phyloP scores from a whole-genome alignment of 2,113 vertebrate genomes.

The Sebastes schlegelii region DNA sequence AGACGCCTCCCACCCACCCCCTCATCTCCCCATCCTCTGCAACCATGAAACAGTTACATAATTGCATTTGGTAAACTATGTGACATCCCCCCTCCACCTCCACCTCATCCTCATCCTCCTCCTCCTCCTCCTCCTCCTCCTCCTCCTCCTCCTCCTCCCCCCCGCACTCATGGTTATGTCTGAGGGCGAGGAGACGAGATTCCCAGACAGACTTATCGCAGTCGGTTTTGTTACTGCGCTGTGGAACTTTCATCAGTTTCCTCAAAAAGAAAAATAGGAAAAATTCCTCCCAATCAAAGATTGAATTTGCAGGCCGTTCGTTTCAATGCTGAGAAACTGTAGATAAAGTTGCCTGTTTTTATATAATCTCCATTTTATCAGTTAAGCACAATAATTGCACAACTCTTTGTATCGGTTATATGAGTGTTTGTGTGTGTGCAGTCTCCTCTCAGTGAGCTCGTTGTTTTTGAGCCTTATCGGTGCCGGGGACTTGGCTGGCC shows the following conservation, averaged over 20 bases:
- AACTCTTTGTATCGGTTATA: background rate
- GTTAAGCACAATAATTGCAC: conserved; percentile 9
- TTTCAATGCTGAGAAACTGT: conserved; percentile 49
- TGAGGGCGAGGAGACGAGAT: conserved; percentile 78
- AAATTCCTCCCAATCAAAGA: conserved; percentile 39
- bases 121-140: conserved; percentile 9
- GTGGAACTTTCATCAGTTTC: conserved; percentile 52
- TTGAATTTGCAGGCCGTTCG: conserved; percentile 5
- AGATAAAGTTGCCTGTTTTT: conserved; percentile 20
- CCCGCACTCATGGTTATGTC: conserved; percentile 74
- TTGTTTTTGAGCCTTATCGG: conserved; percentile 43
- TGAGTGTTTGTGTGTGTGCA: conserved; percentile 26
- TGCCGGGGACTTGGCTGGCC: conserved; percentile 9
- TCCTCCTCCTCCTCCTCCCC: conserved; percentile 7
- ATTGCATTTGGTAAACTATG: conserved; percentile 78
- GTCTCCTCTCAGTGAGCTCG: conserved; percentile 44
- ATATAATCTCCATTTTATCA: conserved; percentile 42
- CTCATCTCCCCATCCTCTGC: conserved; percentile 38
- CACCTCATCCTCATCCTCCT: too few species aligned
- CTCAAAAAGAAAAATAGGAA: conserved; percentile 16
- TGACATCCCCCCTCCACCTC: conserved; percentile 19
- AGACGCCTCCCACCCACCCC: conserved; percentile 7
- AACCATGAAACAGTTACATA: conserved; percentile 66
- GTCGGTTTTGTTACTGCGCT: conserved; percentile 65
- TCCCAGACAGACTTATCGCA: conserved; percentile 83